These are phyloP conservation scores for Macrophya annulata DNA, from an alignment of 2,888 invertebrate species.

Conservation along the genomic window DNA sequence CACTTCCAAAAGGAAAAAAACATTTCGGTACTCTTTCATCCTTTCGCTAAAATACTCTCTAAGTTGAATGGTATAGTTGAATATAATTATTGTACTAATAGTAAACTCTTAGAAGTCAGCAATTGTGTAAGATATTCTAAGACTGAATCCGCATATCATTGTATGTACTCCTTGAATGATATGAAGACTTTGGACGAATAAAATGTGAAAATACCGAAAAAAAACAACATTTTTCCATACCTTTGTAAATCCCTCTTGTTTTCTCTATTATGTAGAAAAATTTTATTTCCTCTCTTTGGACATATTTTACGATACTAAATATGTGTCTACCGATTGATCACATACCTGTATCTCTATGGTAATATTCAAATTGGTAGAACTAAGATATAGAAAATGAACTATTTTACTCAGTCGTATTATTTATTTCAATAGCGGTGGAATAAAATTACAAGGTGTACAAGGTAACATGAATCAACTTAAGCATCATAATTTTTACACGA, in stretches of 20 bases:
- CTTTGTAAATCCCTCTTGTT: constrained; percentile 55
- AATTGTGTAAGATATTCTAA: constrained; percentile 61
- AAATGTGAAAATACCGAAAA: constrained; percentile 54
- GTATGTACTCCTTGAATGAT: constrained; percentile 59
- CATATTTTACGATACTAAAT: background rate
- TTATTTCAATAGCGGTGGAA: constrained; percentile 75
- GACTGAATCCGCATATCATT: constrained; percentile 71
- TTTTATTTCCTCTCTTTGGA: background rate
- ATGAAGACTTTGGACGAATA: constrained; percentile 60
- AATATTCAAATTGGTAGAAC: constrained; percentile 37
- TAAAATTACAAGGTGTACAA: constrained; percentile 75
- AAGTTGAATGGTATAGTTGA: constrained; percentile 21
- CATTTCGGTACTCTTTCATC: background rate
- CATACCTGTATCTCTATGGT: background rate
- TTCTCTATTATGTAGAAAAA: background rate
- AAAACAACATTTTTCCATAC: constrained; percentile 26
- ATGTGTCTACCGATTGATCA: background rate
- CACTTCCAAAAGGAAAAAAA: background rate
- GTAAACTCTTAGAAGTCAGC: constrained; percentile 29
- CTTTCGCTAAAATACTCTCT: constrained; percentile 11
- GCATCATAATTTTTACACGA: constrained; percentile 69
- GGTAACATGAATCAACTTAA: constrained; percentile 67
- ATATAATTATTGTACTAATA: constrained; percentile 21
- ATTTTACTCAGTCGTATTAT: constrained; percentile 65
- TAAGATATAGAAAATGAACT: constrained; percentile 54